Conservation (phyloP, 2,888 invertebrate genomes). For the Thelaira solivaga region DNA sequence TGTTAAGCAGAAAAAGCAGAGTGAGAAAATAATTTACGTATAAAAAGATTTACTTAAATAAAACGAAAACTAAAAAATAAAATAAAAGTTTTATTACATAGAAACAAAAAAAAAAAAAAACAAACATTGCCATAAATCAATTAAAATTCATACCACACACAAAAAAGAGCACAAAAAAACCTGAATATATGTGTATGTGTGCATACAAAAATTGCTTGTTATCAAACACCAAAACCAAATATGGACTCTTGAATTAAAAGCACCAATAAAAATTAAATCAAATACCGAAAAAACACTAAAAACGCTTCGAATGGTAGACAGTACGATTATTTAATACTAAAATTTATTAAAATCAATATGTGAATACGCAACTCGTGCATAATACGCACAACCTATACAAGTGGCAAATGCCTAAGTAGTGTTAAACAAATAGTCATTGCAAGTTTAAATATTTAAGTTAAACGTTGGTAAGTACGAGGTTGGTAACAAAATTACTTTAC, state of each 20-base stretch:
- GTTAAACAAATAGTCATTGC: neutral
- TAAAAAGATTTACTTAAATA: constrained; percentile 40
- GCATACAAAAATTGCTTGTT: constrained; percentile 41
- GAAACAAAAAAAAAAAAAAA: constrained; percentile 38
- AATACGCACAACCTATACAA: neutral
- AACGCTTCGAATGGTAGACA: constrained; percentile 2
- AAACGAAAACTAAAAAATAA: constrained; percentile 12
- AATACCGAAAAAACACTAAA: neutral
- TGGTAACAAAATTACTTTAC: neutral
- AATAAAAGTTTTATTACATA: constrained; percentile 16
- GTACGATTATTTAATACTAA: constrained; percentile 55
- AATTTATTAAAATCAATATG: too few species aligned
- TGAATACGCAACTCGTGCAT: constrained; percentile 45
- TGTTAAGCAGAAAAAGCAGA: neutral
- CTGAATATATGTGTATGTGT: too few species aligned
- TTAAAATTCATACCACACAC: constrained; percentile 58
- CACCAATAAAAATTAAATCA: constrained; percentile 15
- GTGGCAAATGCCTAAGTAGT: neutral
- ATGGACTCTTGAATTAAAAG: constrained; percentile 45
- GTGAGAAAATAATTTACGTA: neutral
- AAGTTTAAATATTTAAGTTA: neutral
- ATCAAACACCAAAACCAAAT: constrained; percentile 30
- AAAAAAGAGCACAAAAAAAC: constrained; percentile 30
- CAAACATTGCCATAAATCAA: constrained; percentile 59
- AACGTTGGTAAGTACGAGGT: neutral